Conservation (phyloP, 37 sponge, comb jelly and placozoan species). For the Spongia lamella region DNA sequence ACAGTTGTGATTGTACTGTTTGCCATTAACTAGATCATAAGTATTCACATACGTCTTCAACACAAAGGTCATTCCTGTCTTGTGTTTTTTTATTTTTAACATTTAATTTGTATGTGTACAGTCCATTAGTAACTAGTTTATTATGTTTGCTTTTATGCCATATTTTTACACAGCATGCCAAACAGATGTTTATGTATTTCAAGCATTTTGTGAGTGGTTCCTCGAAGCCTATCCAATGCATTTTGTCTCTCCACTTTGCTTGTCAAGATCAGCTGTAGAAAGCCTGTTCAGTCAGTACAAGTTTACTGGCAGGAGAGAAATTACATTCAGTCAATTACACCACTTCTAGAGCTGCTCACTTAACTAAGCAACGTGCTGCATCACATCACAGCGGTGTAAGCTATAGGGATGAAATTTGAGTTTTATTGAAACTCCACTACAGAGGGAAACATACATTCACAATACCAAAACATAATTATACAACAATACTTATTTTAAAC, state of each 20-base stretch:
- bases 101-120: too few species aligned
- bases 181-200: background rate
- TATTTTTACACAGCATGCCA: too few species aligned
- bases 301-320: slow-evolving; percentile 11
- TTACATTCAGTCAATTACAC: slow-evolving; percentile 22
- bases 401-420: background rate
- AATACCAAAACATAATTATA: too few species aligned
- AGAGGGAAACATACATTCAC: too few species aligned
- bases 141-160: too few species aligned
- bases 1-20: too few species aligned
- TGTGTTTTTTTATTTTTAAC: background rate
- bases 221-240: slow-evolving; percentile 10
- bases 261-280: slow-evolving; percentile 22
- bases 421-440: background rate
- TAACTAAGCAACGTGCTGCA: slow-evolving; percentile 7
- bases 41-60: background rate
- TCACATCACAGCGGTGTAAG: background rate
- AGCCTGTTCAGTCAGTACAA: slow-evolving; percentile 3
- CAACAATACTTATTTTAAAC: too few species aligned
- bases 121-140: too few species aligned
- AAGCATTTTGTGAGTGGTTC: slow-evolving; percentile 3
- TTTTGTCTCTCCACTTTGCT: slow-evolving; percentile 1
- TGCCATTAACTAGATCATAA: background rate
- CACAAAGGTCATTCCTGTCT: slow-evolving; percentile 4
- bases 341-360: background rate